A percentile compares a stretch with the other conserved stretches of the same genome.
Conservation (phyloP, 2,113 vertebrate genomes). For the Trochalopteron elliotii region DNA sequence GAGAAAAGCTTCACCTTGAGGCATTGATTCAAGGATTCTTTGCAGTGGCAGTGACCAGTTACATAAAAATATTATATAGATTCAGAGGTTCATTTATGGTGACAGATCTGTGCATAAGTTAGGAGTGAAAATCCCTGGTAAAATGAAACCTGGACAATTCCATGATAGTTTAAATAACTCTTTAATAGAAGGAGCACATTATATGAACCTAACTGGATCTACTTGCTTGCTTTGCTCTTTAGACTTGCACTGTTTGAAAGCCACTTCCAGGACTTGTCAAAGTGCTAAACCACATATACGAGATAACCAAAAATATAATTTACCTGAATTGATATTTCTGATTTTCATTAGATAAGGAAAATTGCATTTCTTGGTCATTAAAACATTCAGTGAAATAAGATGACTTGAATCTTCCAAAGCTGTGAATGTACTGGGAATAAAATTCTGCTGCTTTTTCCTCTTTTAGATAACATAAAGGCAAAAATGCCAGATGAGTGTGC, state of each 20-base stretch:
- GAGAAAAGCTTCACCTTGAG: neutral
- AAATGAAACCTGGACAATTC: neutral
- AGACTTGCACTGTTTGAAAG: neutral
- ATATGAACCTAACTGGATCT: neutral
- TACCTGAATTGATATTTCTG: neutral
- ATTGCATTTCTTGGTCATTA: neutral
- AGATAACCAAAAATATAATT: neutral
- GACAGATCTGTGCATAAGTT: neutral
- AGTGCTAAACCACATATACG: neutral
- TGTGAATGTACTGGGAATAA: neutral
- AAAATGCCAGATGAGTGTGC: neutral
- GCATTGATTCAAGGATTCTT: neutral
- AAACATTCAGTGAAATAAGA: neutral
- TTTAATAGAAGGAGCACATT: neutral
- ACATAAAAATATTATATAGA: neutral
- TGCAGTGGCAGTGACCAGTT: neutral
- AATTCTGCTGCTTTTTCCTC: neutral
- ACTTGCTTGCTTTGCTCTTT: neutral
- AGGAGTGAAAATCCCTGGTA: neutral
- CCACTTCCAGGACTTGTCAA: neutral
- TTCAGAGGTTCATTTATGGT: neutral
- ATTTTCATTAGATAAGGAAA: neutral
- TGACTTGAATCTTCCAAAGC: neutral
- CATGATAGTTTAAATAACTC: neutral
- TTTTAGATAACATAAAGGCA: neutral